Conservation (phyloP, 2,113 vertebrate genomes). For the Tauraco erythrolophus region DNA sequence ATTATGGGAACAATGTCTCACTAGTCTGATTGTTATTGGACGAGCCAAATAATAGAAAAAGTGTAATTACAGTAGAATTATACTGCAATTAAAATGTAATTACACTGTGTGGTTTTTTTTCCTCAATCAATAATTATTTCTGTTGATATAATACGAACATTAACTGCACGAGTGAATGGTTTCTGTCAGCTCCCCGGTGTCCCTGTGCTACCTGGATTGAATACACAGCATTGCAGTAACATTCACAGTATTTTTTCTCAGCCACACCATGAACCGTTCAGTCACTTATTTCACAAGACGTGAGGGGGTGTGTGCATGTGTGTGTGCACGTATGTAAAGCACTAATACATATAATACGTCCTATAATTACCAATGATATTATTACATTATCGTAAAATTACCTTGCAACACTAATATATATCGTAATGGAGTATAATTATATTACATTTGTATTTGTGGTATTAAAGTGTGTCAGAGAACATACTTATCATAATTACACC, state of each 20-base stretch:
- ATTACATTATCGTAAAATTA: neutral
- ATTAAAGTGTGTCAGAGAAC: constrained; percentile 42
- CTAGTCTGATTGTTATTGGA: constrained; percentile 36
- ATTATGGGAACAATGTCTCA: constrained; percentile 10
- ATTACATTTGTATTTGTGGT: constrained; percentile 52
- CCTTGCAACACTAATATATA: constrained; percentile 24
- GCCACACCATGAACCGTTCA: neutral
- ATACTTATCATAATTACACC: constrained; percentile 58
- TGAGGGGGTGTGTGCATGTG: neutral
- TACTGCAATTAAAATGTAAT: constrained; percentile 64
- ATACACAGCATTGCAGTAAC: neutral
- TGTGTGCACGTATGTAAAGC: neutral
- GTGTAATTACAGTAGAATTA: constrained; percentile 61
- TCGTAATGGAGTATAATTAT: constrained; percentile 2
- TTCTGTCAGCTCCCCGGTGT: neutral
- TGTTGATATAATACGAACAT: constrained; percentile 50
- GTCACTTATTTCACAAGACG: neutral
- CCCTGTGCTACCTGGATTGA: neutral
- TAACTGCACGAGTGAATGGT: constrained; percentile 9
- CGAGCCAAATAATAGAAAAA: constrained; percentile 25
- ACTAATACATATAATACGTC: neutral
- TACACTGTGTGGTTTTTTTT: neutral
- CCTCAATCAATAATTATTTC: constrained; percentile 54
- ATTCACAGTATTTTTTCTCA: neutral
- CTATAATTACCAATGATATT: neutral